Evolutionary conservation across 2,113 vertebrate species (phyloP).

Genomic region (Rhinolophus ferrumequinum): DNA sequence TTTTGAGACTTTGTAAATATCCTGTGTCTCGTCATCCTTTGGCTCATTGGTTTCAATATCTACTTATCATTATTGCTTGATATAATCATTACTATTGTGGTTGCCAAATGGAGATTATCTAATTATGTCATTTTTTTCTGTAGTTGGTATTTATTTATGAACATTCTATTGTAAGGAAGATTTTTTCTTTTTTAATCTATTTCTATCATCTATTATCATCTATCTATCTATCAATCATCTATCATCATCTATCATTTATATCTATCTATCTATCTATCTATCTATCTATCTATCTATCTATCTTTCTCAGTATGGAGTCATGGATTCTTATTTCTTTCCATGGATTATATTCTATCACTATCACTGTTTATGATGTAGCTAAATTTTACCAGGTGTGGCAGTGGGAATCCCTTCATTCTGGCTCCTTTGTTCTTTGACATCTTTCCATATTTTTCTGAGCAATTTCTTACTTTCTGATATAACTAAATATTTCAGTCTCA

Average conservation of each 20-base stretch:
- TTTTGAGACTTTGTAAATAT: background rate
- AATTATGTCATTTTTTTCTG: background rate
- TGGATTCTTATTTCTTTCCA: background rate
- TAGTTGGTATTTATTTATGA: background rate
- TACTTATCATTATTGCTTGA: slow-evolving; percentile 12
- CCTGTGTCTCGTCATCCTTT: background rate
- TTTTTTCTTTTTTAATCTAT: background rate
- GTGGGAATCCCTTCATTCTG: background rate
- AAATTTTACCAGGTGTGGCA: background rate
- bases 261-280: background rate
- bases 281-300: background rate
- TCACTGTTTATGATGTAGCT: background rate
- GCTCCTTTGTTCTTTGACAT: background rate
- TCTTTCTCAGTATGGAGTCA: background rate
- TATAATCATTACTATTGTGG: background rate
- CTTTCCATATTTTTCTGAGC: background rate
- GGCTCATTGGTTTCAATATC: background rate
- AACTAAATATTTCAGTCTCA: background rate
- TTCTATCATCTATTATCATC: background rate
- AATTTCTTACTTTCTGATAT: background rate
- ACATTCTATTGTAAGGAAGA: background rate
- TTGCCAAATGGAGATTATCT: background rate
- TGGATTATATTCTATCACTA: background rate
- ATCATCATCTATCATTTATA: background rate
- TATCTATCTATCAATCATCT: background rate